A percentile compares a stretch with the other conserved stretches of the same genome.
Conservation (phyloP, 2,888 invertebrate species). For the Caenorhabditis japonica region DNA sequence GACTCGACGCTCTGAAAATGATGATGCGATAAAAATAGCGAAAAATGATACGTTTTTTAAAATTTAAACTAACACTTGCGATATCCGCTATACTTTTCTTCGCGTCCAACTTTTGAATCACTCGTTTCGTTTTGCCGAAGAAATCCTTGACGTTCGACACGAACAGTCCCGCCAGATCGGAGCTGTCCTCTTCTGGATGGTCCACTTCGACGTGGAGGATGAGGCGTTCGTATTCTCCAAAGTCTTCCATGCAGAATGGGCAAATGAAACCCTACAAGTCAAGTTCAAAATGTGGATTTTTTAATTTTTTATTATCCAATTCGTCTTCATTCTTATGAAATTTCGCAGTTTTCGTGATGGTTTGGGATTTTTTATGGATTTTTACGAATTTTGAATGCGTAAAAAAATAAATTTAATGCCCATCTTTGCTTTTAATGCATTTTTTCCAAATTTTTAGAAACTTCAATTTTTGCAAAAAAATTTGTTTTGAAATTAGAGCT, state of each 20-base stretch:
- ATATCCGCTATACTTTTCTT: slow-evolving; percentile 52
- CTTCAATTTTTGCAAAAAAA: too few species aligned
- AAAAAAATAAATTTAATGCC: too few species aligned
- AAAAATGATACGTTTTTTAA: neutral
- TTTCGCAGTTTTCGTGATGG: neutral
- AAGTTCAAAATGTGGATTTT: too few species aligned
- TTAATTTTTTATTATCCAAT: too few species aligned
- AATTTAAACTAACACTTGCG: slow-evolving; percentile 30
- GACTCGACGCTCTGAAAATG: slow-evolving; percentile 35
- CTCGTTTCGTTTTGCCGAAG: slow-evolving; percentile 88
- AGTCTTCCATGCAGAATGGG: slow-evolving; percentile 92
- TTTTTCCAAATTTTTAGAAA: too few species aligned
- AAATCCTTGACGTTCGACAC: slow-evolving; percentile 79
- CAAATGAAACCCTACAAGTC: slow-evolving; percentile 90
- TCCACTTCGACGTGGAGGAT: slow-evolving; percentile 90
- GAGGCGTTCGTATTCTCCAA: slow-evolving; percentile 87
- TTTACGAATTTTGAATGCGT: too few species aligned
- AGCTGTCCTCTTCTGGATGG: slow-evolving; percentile 81
- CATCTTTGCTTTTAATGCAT: too few species aligned
- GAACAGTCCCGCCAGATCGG: slow-evolving; percentile 81
- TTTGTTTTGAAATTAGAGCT: too few species aligned
- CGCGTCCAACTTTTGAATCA: slow-evolving; percentile 63
- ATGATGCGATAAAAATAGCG: neutral
- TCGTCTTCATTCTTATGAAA: neutral
- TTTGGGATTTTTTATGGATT: too few species aligned